Evolutionary conservation across 2,888 invertebrate genomes (phyloP).

Genomic region (Bugula neritina): DNA sequence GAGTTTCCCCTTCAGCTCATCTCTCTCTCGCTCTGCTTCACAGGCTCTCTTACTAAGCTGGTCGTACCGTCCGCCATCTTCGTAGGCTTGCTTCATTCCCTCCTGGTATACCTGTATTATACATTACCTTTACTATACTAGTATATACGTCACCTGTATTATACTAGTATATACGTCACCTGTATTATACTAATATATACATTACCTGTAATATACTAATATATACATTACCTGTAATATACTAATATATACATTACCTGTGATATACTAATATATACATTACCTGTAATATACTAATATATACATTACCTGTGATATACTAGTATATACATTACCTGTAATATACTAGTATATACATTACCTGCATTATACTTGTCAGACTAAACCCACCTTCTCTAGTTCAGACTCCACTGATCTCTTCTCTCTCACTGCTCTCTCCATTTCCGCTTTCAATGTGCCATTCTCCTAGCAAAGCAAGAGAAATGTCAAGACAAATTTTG

Average conservation of each 20-base stretch:
- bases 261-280: not conserved
- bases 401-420: conserved; percentile 48
- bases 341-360: too few species aligned
- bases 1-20: conserved; percentile 41
- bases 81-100: conserved; percentile 36
- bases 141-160: too few species aligned
- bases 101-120: conserved; percentile 40
- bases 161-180: too few species aligned
- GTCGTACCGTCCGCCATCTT: conserved; percentile 40
- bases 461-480: conserved; percentile 18
- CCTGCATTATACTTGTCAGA: too few species aligned
- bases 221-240: too few species aligned
- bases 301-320: too few species aligned
- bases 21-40: conserved; percentile 41
- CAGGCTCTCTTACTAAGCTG: conserved; percentile 42
- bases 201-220: not conserved
- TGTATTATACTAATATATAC: too few species aligned
- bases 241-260: not conserved
- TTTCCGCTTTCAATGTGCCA: conserved; percentile 41
- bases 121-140: not conserved
- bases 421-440: conserved; percentile 46
- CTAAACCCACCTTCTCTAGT: conserved; percentile 40
- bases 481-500: not conserved
- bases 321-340: too few species aligned
- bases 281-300: too few species aligned